A percentile compares a stretch with the other conserved stretches of the same genome.
These are phyloP conservation scores for Donacobius atricapilla DNA, from an alignment of 2,113 vertebrate genomes.

Conservation along the genomic window DNA sequence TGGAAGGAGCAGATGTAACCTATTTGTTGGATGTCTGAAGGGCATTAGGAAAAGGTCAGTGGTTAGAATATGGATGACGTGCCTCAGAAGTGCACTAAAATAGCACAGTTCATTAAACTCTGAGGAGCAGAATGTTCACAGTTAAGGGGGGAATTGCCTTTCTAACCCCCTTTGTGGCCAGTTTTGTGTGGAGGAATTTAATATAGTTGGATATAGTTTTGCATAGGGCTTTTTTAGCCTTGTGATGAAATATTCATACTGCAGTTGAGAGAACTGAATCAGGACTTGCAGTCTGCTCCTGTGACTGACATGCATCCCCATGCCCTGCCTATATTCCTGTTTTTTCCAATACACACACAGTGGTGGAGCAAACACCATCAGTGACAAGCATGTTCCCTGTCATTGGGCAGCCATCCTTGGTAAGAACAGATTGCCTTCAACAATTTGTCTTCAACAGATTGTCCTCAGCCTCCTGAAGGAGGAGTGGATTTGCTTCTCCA, in stretches of 20 bases:
- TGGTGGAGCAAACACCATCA: background rate
- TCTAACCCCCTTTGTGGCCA: background rate
- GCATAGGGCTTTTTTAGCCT: background rate
- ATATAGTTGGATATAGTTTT: background rate
- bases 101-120: background rate
- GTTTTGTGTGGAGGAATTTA: background rate
- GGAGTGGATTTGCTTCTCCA: background rate
- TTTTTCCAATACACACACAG: rapidly evolving
- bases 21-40: conserved; percentile 19
- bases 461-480: background rate
- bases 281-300: background rate
- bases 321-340: background rate
- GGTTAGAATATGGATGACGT: background rate
- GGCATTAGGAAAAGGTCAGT: conserved; percentile 40
- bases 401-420: background rate
- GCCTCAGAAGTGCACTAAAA: background rate
- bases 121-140: background rate
- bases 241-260: background rate
- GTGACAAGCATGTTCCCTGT: background rate
- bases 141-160: background rate
- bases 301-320: rapidly evolving
- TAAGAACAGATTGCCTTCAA: conserved; percentile 1
- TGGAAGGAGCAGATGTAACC: conserved; percentile 28
- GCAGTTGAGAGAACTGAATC: background rate
- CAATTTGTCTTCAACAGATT: background rate